These are phyloP conservation scores for Coregonus sp. DNA, from an alignment of 2,797 vertebrate species.

Conservation along the genomic window DNA sequence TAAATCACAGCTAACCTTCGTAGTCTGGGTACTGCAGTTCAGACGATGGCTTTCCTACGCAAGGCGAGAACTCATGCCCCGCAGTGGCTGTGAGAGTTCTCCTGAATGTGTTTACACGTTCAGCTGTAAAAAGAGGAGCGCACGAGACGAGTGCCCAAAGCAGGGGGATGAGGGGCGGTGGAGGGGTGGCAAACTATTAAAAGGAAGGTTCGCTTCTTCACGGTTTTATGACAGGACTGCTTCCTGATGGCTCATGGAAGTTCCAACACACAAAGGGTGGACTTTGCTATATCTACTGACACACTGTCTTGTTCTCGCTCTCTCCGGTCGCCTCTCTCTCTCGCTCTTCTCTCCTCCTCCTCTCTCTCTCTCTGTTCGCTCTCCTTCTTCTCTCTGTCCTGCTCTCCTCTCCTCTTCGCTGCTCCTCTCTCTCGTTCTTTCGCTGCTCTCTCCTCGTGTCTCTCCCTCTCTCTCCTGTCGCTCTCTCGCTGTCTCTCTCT, in stretches of 20 bases:
- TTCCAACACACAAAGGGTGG: neutral
- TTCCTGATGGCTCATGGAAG: neutral
- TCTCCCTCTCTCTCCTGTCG: neutral
- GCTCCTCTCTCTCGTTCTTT: neutral
- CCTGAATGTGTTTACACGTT: neutral
- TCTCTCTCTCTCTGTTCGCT: neutral
- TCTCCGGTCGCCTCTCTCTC: neutral
- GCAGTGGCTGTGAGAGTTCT: neutral
- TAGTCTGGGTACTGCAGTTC: neutral
- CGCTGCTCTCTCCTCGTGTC: neutral
- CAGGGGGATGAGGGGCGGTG: no score
- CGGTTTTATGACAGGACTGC: neutral
- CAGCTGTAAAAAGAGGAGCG: neutral
- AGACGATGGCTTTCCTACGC: neutral
- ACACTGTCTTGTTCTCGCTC: neutral
- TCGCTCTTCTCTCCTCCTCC: neutral
- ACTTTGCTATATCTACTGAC: neutral
- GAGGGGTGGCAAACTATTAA: neutral
- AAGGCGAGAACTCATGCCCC: neutral
- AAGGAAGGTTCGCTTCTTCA: neutral
- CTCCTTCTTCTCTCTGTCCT: no score
- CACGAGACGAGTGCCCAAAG: no score
- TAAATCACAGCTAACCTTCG: neutral
- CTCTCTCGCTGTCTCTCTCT: neutral
- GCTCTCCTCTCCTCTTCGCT: no score